Base-by-base conservation (phyloP, 2,888 invertebrate species). In the Myopa tessellatipennis region DNA sequence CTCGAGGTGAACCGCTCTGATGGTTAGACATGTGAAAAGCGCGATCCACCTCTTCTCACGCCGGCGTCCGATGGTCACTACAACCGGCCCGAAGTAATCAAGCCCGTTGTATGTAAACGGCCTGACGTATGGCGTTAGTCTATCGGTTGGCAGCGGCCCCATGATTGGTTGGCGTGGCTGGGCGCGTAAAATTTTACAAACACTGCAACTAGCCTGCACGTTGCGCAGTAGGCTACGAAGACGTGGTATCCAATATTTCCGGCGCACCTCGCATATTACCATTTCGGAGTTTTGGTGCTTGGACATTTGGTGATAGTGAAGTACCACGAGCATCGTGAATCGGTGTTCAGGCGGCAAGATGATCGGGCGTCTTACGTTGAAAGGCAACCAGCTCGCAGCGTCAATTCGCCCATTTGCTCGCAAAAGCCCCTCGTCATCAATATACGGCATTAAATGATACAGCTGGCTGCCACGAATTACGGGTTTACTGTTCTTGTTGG, bases 1-100 rank as follows among this genome's bases (percentile, higher is more conserved):
- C 26, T 18, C 61, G 5, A 63, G 8, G 12, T 63, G 61, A 10
- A 63, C 26, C 10, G 61, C 61, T 63, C 61, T 14, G 4, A 34
- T 12, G 1, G 61, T 79, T 26, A 81, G 36, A 38, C 81, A 82
- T 0, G 81, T 83, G 65, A 83, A 83, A 8, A 82, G 18, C 16
- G 78, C 75, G 14, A 81, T 77, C 80, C 80, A 81, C 34, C 80
- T 63, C 55, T 77, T 80, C 67, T 79, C 72, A 10, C 14, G 61
- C 6, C 80, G 72, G 0, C 79, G n/a, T 40, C 79, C 72, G 38
- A 78, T 60, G 1, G 69, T 68, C 3, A 78, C 78, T 6, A 61
- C 45, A 3, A 78, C 12, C 26, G 26, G 26, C 26, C 26, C 26
- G 26, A 26, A 26, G 26, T 26, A 26, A 26, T 26, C 26, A 26